Percentiles rank a stretch among this genome's conserved stretches.
phyloP scores from a whole-genome alignment of 2,888 invertebrate genomes.

The Cheilosia pagana region DNA sequence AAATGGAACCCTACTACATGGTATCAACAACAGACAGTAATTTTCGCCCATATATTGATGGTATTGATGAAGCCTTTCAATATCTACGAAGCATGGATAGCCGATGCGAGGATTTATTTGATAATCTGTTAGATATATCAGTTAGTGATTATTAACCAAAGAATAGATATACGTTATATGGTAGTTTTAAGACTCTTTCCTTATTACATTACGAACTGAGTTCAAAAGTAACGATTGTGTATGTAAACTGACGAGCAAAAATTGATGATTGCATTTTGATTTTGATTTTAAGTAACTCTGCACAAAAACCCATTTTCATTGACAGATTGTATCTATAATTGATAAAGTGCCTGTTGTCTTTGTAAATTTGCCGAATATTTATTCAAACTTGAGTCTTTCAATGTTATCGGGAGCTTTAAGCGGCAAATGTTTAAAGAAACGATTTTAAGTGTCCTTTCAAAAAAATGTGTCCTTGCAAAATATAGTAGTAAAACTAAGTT shows the following conservation, averaged over 20 bases:
- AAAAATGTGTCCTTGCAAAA: neutral
- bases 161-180: neutral
- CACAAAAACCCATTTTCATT: neutral
- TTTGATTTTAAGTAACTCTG: neutral
- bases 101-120: conserved; percentile 80
- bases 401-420: neutral
- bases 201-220: conserved; percentile 1
- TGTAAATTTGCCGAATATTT: too few relatives aligned
- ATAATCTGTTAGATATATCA: conserved; percentile 80
- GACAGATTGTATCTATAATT: too few relatives aligned
- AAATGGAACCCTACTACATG: conserved; percentile 72
- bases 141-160: conserved; percentile 79
- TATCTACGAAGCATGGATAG: conserved; percentile 79
- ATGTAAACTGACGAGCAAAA: neutral
- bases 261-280: neutral
- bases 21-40: conserved; percentile 60
- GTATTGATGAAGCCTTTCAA: conserved; percentile 80
- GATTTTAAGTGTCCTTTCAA: neutral
- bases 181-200: neutral
- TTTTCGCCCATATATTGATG: conserved; percentile 79
- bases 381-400: too few relatives aligned
- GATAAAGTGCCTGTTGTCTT: too few relatives aligned
- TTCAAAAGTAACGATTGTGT: neutral
- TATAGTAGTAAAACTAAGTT: neutral
- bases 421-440: neutral